Conservation (phyloP, 2,113 vertebrate species). For the Drymodes brunneopygia region DNA sequence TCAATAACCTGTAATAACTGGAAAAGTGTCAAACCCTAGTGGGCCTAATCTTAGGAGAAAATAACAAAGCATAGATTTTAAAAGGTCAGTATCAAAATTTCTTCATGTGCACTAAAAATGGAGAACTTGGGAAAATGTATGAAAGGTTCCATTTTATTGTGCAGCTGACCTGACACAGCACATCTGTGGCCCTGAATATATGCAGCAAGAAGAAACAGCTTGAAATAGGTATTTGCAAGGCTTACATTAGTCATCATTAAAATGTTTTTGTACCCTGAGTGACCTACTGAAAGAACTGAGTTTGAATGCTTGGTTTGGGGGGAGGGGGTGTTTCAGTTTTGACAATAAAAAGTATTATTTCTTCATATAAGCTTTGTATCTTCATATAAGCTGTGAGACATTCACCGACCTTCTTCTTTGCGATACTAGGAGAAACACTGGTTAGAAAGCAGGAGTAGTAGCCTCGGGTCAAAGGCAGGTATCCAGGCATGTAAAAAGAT, state of each 20-base stretch:
- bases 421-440: background rate
- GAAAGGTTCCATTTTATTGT: background rate
- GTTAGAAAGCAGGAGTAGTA: background rate
- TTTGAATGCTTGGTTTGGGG: background rate
- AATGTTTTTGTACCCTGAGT: background rate
- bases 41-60: background rate
- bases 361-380: background rate
- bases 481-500: background rate
- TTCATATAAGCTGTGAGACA: background rate
- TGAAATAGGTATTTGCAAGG: background rate
- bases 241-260: background rate
- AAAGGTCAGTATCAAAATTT: background rate
- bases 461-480: background rate
- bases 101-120: background rate
- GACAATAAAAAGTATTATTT: background rate
- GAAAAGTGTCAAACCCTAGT: background rate
- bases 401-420: background rate
- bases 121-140: background rate
- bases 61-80: background rate
- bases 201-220: background rate
- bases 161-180: background rate
- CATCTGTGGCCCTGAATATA: background rate
- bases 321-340: background rate
- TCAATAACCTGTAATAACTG: background rate
- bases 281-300: background rate